These are phyloP conservation scores for Caenorhabditis briggsae DNA, from an alignment of 1,140 invertebrate species.

Conservation along the genomic window DNA sequence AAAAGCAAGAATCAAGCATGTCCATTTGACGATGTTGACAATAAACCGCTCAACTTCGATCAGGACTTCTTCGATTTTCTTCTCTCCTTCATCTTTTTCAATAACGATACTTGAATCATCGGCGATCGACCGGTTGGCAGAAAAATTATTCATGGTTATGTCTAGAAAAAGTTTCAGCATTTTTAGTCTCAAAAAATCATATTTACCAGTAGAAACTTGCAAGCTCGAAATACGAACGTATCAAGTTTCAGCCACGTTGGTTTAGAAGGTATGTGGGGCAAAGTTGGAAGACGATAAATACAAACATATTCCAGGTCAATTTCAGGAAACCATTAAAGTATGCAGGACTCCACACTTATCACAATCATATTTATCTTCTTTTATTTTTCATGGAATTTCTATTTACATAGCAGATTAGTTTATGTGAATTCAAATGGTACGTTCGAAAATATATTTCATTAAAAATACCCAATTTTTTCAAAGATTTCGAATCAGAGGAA, in stretches of 20 bases:
- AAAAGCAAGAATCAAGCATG: background rate
- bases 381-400: background rate
- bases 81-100: conserved; percentile 41
- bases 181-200: too few species aligned
- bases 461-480: conserved; percentile 1
- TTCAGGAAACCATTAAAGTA: background rate
- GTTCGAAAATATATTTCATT: background rate
- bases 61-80: conserved; percentile 24
- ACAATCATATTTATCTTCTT: background rate
- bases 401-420: conserved; percentile 76
- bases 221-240: too few species aligned
- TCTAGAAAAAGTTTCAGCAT: background rate
- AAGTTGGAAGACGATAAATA: too few species aligned
- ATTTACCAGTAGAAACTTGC: too few species aligned
- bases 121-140: conserved; percentile 13
- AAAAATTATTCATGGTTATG: background rate
- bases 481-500: background rate
- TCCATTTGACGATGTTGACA: conserved; percentile 22
- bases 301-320: too few species aligned
- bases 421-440: background rate
- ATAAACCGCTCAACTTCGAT: conserved; percentile 22
- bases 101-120: conserved; percentile 18
- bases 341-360: background rate
- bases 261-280: too few species aligned
- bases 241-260: too few species aligned